Evolutionary conservation across 2,888 invertebrate genomes (phyloP), one percentile per base, ranked within the genome.

Genomic region (Caenorhabditis sp.): DNA sequence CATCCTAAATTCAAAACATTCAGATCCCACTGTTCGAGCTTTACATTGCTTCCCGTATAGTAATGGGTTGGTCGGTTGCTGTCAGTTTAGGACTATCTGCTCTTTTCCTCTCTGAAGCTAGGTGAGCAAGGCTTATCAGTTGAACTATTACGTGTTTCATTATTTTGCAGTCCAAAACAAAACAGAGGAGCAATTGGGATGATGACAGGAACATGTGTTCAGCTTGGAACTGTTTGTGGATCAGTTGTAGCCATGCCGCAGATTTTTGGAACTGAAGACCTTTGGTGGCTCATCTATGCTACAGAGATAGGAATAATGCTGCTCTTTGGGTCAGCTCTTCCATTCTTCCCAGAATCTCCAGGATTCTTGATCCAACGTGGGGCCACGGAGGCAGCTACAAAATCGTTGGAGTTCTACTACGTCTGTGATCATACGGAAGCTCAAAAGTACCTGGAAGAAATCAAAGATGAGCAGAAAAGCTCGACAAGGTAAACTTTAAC

Each of bases 191-290:
- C 82, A 13, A 83, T 90, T 32, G 85, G 88, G 51, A 90, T 90
- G 90, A 85, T 88, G 50, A 89, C 88, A 8, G 90, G 90, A 40
- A 82, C 84, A 8, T 78, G 85, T 68, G 87, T 90, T 18, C 90
- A 90, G 77, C 20, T 87, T 8, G 86, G 89, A 44, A 83, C 86
- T 11, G 86, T 89, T 13, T 50, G 77, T 55, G 89, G 88, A 40
- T 88, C 90, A 22, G 77, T 89, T 18, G 53, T 90, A 13, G 89
- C 87, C 1, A 88, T 90, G 87, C 90, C 89, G 18, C 80, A 84
- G 22, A 79, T 89, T 15, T 82, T 89, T 24, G 89, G 90, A 79
- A 86, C 84, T 18, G 58, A 56, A 9, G 62, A 79, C 18, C 50
- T 69, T 2, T 89, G 89, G 83, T 78, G 87, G 85, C 40, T 84